A percentile compares a stretch with the other conserved stretches of the same genome.
These are phyloP conservation scores for Sinopyrophorus schimmeli DNA, from an alignment of 2,888 invertebrate species.

Conservation along the genomic window DNA sequence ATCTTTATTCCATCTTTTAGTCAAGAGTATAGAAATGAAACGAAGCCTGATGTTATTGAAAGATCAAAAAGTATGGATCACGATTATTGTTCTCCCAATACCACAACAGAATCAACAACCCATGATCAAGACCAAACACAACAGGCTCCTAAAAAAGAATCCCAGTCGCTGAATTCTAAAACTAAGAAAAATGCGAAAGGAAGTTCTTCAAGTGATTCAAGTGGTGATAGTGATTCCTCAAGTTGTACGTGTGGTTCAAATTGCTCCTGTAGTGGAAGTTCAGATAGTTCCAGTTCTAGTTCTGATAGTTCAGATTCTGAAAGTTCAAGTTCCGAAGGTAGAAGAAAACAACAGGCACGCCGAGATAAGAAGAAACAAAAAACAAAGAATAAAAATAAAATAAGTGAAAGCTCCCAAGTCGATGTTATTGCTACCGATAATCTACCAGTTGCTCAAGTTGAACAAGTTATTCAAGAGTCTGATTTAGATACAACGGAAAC, in stretches of 20 bases:
- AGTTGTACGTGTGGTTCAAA: slow-evolving; percentile 83
- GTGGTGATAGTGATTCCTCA: slow-evolving; percentile 73
- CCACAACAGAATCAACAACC: slow-evolving; percentile 24
- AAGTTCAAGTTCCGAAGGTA: slow-evolving; percentile 63
- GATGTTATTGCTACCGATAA: slow-evolving; percentile 61
- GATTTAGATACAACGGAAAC: slow-evolving; percentile 85
- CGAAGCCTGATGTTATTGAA: slow-evolving; percentile 39
- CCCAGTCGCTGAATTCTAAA: not conserved
- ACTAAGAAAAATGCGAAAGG: slow-evolving; percentile 45
- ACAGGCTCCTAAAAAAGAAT: slow-evolving; percentile 21
- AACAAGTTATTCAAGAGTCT: slow-evolving; percentile 73
- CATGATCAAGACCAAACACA: slow-evolving; percentile 19
- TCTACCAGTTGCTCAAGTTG: slow-evolving; percentile 53
- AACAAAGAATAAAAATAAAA: slow-evolving; percentile 49
- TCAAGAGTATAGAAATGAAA: slow-evolving; percentile 35
- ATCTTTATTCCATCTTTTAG: slow-evolving; percentile 7
- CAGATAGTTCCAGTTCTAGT: slow-evolving; percentile 59
- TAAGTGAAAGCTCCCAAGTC: slow-evolving; percentile 55
- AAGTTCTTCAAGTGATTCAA: slow-evolving; percentile 75
- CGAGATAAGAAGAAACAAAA: slow-evolving; percentile 54
- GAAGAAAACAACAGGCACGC: slow-evolving; percentile 53
- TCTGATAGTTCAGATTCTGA: slow-evolving; percentile 61
- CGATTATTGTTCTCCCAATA: slow-evolving; percentile 51
- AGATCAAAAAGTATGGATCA: slow-evolving; percentile 50
- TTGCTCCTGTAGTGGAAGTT: slow-evolving; percentile 78